Evolutionary conservation across 2,888 invertebrate species (phyloP), one percentile per base, ranked within the genome.

Genomic region (Sinhomidia bicolor): DNA sequence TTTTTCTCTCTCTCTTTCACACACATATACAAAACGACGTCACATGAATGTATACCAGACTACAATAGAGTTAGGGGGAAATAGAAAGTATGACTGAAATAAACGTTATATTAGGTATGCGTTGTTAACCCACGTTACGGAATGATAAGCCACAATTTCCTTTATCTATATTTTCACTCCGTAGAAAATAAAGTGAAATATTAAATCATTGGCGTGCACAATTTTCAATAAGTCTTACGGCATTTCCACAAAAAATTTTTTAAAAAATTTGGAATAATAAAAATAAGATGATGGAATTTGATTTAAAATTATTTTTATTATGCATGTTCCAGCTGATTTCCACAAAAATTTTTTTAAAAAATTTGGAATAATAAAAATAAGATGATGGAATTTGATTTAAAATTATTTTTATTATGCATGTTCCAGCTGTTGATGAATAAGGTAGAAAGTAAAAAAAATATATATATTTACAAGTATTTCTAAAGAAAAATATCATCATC

Each of bases 81-180:
- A 36, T 36, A 36, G 7, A 36, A 36, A 36, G 4, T 29, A 29
- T 41, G 57, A 3, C 29, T 79, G 36, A 57, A 44, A 60, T 60
- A 60, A 10, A 36, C 32, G 60, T 79, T 79, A 76, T 36, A n/a
- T n/a, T n/a, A 51, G 5, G n/a, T 41, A 47, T 32, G 51, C 23
- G 41, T 60, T 60, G 57, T 79, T 60, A 36, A 17, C 41, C 79
- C 23, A 41, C 9, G 51, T 76, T 29, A 51, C 29, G 51, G 51
- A 51, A 51, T 76, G 76, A 76, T 51, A 14, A 76, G 51, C 51
- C 51, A 5, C 54, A 76, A 29, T 51, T 51, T 76, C 29, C 29
- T 29, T 51, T 29, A 6, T 29, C 10, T 32, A 5, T 32, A 10
- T 74, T 23, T 47, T 9, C 74, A 20, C 14, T 5, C 65, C 23